Conservation (phyloP, 2,797 vertebrate species). For the Vespertilio murinus region DNA sequence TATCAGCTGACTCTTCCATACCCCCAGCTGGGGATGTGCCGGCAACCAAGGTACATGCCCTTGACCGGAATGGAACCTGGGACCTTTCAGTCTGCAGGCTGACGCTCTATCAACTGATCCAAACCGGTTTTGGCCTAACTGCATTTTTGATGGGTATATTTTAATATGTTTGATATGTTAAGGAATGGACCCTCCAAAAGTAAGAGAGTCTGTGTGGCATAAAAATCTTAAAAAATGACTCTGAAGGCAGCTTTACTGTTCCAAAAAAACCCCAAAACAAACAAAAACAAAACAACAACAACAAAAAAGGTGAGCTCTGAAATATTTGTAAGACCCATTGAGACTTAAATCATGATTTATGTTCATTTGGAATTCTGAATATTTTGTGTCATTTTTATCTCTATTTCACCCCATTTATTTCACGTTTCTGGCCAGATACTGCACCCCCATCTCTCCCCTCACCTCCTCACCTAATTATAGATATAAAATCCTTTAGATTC, state of each 20-base stretch:
- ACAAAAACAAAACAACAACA: too few species aligned
- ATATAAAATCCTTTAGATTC: background rate
- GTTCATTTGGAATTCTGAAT: background rate
- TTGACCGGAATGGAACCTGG: too few species aligned
- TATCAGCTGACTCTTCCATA: too few species aligned
- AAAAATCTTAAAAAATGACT: background rate
- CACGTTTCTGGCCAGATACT: background rate
- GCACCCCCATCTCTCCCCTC: fast-evolving
- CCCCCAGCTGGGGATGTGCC: too few species aligned
- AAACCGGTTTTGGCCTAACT: background rate
- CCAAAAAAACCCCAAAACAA: background rate
- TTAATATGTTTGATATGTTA: background rate
- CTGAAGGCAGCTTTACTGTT: background rate
- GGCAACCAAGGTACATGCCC: too few species aligned
- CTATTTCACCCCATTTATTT: background rate
- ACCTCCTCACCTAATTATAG: background rate
- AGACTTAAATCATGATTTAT: background rate
- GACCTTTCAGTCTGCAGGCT: too few species aligned
- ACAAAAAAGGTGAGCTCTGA: background rate
- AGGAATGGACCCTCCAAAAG: background rate
- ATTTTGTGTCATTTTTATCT: background rate
- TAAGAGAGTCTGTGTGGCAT: background rate
- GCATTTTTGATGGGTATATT: background rate
- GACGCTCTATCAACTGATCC: too few species aligned
- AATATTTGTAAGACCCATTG: background rate